Base-by-base conservation (phyloP, 1,140 invertebrate genomes). In the Drosophila prosaltans region DNA sequence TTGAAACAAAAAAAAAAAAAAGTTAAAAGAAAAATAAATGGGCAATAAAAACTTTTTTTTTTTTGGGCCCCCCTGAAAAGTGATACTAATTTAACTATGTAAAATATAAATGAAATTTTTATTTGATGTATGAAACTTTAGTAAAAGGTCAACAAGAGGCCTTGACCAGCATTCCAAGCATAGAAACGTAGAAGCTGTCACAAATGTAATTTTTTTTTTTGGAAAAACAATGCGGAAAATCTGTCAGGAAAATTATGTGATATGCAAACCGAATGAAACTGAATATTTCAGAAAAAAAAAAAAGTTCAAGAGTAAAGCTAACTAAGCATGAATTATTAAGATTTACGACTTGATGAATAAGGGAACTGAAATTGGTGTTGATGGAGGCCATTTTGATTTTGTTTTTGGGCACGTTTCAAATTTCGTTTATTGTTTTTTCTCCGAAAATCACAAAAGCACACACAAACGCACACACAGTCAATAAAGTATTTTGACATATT, bases 391-490 rank as follows among this genome's bases (percentile, higher is more conserved):
- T 59, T 59, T 59, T 59, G 57, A 16, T 39, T 59, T 59, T 59
- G 28, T 11, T 39, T 59, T 16, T 24, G 30, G 30, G 16, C 30
- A 16, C 45, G 40, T 51, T 45, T 64, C 45, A 64, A 64, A 64
- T 64, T 64, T 64, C 61, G 61, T 45, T 64, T 51, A 64, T 64
- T 64, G 61, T 64, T 64, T 64, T 64, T 64, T 59, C 61, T 10
- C 40, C 24, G 41, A 48, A 63, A 51, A 51, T 51, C 45, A 26
- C 45, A 51, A 8, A 26, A 21, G 26, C 2, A 51, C 21, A 51
- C 21, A 24, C 45, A 51, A 21, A 24, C 21, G 8, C 45, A 51
- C 11, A 63, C 16, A 63, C 11, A 64, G 61, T 64, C 61, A 64
- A 64, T 64, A 64, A 62, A 62, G 60, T 30, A 41, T 43, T 62